These are phyloP conservation scores for Polypedilum pembai DNA, from an alignment of 1,140 invertebrate genomes.

Conservation along the genomic window DNA sequence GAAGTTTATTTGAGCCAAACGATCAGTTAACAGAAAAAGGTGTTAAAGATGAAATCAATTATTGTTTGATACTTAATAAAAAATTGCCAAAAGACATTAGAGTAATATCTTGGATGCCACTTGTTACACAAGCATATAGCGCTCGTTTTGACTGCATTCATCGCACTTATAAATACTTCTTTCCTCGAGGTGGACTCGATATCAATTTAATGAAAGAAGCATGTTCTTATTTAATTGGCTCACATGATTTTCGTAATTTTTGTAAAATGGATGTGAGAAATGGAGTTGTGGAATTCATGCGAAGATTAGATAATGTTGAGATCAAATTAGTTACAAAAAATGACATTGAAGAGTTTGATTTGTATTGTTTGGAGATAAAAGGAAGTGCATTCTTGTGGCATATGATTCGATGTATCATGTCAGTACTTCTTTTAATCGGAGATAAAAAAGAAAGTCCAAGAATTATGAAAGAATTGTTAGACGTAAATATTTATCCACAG, in stretches of 20 bases:
- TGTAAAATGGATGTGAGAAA: slow-evolving; percentile 98
- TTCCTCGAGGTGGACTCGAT: slow-evolving; percentile 74
- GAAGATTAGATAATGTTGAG: slow-evolving; percentile 54
- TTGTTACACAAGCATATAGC: slow-evolving; percentile 46
- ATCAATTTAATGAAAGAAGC: slow-evolving; percentile 71
- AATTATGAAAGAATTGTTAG: slow-evolving; percentile 70
- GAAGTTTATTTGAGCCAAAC: slow-evolving; percentile 58
- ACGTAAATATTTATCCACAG: slow-evolving; percentile 63
- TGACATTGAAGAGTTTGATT: slow-evolving; percentile 48
- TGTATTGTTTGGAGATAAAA: slow-evolving; percentile 76
- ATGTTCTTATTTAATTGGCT: slow-evolving; percentile 62
- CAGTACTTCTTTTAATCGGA: slow-evolving; percentile 81
- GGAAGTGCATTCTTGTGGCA: slow-evolving; percentile 97
- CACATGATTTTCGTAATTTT: slow-evolving; percentile 93
- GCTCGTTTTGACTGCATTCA: slow-evolving; percentile 71
- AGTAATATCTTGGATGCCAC: slow-evolving; percentile 80
- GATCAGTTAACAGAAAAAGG: slow-evolving; percentile 43
- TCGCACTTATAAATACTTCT: slow-evolving; percentile 90
- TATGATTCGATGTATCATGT: slow-evolving; percentile 93
- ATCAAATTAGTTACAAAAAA: slow-evolving; percentile 40
- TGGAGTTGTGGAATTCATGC: slow-evolving; percentile 73
- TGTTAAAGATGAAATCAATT: slow-evolving; percentile 65
- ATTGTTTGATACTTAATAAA: slow-evolving; percentile 83
- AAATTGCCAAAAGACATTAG: slow-evolving; percentile 82
- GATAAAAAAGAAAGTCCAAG: slow-evolving; percentile 63